Conservation (phyloP, 2,888 invertebrate species). For the Platerodrilus igneus region DNA sequence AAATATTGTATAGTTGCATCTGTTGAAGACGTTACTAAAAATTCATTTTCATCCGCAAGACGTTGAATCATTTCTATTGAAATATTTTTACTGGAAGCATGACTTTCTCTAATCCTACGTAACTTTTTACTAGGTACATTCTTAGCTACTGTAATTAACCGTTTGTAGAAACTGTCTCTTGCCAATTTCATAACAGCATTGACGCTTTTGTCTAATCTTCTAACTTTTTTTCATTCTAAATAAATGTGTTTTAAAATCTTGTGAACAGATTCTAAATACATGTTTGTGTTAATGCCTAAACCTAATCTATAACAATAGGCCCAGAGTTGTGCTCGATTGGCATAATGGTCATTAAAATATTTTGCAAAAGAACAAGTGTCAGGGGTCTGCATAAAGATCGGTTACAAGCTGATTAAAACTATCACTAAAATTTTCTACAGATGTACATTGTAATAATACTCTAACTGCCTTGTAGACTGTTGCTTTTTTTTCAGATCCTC, state of each 20-base stretch:
- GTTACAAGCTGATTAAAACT: not conserved
- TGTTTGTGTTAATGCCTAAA: slow-evolving; percentile 6
- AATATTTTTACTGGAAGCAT: not conserved
- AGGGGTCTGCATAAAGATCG: not conserved
- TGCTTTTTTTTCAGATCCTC: slow-evolving; percentile 3
- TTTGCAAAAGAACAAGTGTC: not conserved
- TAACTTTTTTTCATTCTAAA: slow-evolving; percentile 6
- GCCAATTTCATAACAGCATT: slow-evolving; percentile 16
- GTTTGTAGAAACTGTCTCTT: slow-evolving; percentile 15
- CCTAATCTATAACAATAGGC: slow-evolving; percentile 7
- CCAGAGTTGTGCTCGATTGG: not conserved
- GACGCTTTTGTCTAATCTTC: slow-evolving; percentile 12
- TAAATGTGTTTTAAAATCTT: slow-evolving; percentile 9
- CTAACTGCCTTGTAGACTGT: slow-evolving; percentile 7
- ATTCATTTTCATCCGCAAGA: too few relatives aligned
- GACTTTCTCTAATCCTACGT: slow-evolving; percentile 12
- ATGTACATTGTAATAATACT: slow-evolving; percentile 1
- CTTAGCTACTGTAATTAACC: slow-evolving; percentile 14
- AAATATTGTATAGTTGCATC: too few relatives aligned
- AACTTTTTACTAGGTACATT: slow-evolving; percentile 4
- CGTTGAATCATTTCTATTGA: too few relatives aligned
- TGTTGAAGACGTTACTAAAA: too few relatives aligned
- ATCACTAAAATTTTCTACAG: not conserved
- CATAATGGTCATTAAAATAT: not conserved
- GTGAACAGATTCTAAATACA: slow-evolving; percentile 6